Evolutionary conservation across 2,113 vertebrate genomes (phyloP), one percentile per base, ranked within the genome.

Genomic region (Ailurus styani): DNA sequence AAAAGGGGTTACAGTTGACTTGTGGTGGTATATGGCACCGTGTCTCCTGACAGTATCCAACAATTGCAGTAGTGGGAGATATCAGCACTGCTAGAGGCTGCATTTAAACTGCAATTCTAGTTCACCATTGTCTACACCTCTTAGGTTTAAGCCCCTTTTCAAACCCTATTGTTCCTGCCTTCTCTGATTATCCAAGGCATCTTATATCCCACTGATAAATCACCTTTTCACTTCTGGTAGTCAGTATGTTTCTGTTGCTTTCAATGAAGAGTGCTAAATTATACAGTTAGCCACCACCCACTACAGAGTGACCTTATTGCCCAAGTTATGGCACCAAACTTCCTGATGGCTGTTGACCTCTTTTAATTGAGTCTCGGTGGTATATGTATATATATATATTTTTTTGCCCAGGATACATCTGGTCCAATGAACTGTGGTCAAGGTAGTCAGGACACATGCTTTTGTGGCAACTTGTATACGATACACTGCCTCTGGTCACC

Each of bases 231-330:
- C 5, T 87, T 82, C 52, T 86, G 45, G 54, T 1, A 70, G 50
- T 3, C 23, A 82, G 31, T 93, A 55, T 21, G n/a, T 54, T 86
- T 95, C 57, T 94, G 50, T 81, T n/a, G 37, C 34, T 64, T 78
- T 29, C 47, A 72, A 60, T 34, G 52, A 96, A 84, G 54, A 93
- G 23, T 54, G 8, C 50, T 86, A 64, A 95, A 31, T 81, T 47
- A 78, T n/a, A 21, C 3, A 60, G 11, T 45, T 68, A 72, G 23
- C 6, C n/a, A 85, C 21, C 62, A 17, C 29, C 6, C 40, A n/a
- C 2, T 29, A 66, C 0, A 52, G 34, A 84, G 54, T 37, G 45
- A 50, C 10, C 25, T n/a, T 85, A 75, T 6, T 52, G 40, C 37
- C 17, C 12, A 42, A 34, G 52, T 70, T 77, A 82, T 17, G 23